Base-by-base conservation (phyloP, 2,888 invertebrate genomes). In the Lithosia quadra region DNA sequence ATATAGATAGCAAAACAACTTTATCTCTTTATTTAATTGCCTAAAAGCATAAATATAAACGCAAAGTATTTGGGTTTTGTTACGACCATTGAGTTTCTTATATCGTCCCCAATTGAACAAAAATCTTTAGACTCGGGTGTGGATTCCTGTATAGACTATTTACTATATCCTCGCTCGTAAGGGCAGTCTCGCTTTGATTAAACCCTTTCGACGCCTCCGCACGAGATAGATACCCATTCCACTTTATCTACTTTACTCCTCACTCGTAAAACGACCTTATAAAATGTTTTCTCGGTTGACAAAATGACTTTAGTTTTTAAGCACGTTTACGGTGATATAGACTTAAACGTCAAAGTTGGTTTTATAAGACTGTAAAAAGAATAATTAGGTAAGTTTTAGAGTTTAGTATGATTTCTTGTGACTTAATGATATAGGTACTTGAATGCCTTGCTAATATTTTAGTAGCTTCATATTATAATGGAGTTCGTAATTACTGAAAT, bases 151-250 rank as follows among this genome's bases (percentile, higher is more conserved):
- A 79, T 76, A 66, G 79, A 73, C 81, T 79, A 81, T 92, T 91
- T 91, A 90, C 90, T 88, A 88, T 86, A 86, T 82, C 84, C 83
- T 81, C 84, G 86, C 84, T 87, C 85, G 87, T 83, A 85, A 84
- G 86, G 84, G 85, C 81, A 86, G 86, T 81, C 85, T 84, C 84
- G 85, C 89, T 91, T 91, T 92, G 91, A 92, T 92, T 92, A 91
- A 90, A 92, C 88, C 89, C 90, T 91, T 91, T 89, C 84, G 85
- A 79, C 84, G 85, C 84, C 80, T 84, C 77, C 79, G 78, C 86
- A 82, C 83, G 79, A n/a, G 49, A 49, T n/a, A 84, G 83, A 82
- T 82, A 82, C 85, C 84, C 87, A 85, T 88, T 88, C 88, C 85
- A 85, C 84, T 89, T 87, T 91, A 90, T 91, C 88, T 88, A 84